phyloP scores from a whole-genome alignment of 2,888 invertebrate genomes.

The Trissolcus japonicus region DNA sequence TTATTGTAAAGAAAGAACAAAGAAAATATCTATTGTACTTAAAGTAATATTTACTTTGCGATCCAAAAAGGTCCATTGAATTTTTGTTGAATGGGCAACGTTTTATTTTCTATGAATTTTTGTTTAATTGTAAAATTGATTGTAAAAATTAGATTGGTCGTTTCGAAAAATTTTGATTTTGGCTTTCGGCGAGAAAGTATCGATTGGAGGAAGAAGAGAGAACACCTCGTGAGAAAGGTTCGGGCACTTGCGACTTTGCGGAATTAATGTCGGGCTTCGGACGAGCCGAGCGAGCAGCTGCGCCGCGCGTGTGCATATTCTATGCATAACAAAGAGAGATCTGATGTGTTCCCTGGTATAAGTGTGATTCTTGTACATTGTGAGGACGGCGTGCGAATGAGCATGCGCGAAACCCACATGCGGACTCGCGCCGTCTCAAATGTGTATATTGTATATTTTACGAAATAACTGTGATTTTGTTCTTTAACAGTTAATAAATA shows the following conservation, averaged over 20 bases:
- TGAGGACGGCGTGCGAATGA: slow-evolving; percentile 42
- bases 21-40: neutral
- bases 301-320: slow-evolving; percentile 37
- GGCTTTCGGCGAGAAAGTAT: too few species aligned
- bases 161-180: too few species aligned
- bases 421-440: slow-evolving; percentile 46
- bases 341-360: slow-evolving; percentile 57
- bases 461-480: slow-evolving; percentile 72
- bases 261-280: slow-evolving; percentile 10
- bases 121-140: too few species aligned
- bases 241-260: too few species aligned
- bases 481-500: slow-evolving; percentile 48
- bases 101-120: too few species aligned
- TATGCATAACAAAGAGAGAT: slow-evolving; percentile 53
- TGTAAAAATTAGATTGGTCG: too few species aligned
- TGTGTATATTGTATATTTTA: slow-evolving; percentile 64
- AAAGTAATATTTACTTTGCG: slow-evolving; percentile 2
- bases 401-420: slow-evolving; percentile 48
- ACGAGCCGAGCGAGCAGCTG: slow-evolving; percentile 23
- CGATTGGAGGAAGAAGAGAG: too few species aligned
- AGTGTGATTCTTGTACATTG: slow-evolving; percentile 59
- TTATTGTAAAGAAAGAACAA: neutral
- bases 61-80: neutral
- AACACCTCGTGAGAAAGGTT: too few species aligned
- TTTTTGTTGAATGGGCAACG: too few species aligned